Base-by-base conservation (phyloP, 1,140 invertebrate species). In the Apis florea region DNA sequence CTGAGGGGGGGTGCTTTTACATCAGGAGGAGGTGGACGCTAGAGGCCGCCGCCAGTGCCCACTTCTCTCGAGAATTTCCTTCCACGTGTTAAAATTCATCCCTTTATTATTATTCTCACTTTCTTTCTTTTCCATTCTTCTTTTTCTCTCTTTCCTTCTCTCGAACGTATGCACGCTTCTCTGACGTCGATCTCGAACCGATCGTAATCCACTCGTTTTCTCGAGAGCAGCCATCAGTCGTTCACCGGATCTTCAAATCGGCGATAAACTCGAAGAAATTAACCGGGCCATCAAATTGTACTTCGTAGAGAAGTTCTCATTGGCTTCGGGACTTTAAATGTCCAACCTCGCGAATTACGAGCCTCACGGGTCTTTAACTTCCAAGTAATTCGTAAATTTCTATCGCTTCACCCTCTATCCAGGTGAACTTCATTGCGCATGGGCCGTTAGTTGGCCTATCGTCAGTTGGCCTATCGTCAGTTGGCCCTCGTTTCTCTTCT, bases 231-330 rank as follows among this genome's bases (percentile, higher is more conserved):
- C 21, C 26, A 13, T 8, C 21, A n/a, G 53, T 72, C 81, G 66
- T 79, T 86, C 64, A 47, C 64, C 26, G 53, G 63, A 84, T 86
- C 85, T 82, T 54, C 58, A 67, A 85, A 84, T 15, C 24, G 75
- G 59, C 72, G 79, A 87, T 88, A 88, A 88, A 88, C 72, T 78
- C 56, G 68, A 79, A 76, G 79, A 87, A 88, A 88, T 89, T 88
- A 86, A 88, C 86, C 71, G 75, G 59, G 59, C 82, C 84, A 88
- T 89, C 87, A 89, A 89, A 89, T 83, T 88, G 84, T 84, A 88
- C 87, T 88, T 86, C 86, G 79, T 74, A 84, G 83, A 75, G 79
- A 86, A 77, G 67, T 84, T 82, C 72, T 84, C 81, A 89, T 88
- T 84, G 86, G 87, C 78, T 79, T 79, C 69, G 59, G 31, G 86